Percentiles rank a stretch among this genome's conserved stretches.
Evolutionary conservation across 64 coral and sea anemone species (phyloP).

Genomic region (Montipora capricornis): DNA sequence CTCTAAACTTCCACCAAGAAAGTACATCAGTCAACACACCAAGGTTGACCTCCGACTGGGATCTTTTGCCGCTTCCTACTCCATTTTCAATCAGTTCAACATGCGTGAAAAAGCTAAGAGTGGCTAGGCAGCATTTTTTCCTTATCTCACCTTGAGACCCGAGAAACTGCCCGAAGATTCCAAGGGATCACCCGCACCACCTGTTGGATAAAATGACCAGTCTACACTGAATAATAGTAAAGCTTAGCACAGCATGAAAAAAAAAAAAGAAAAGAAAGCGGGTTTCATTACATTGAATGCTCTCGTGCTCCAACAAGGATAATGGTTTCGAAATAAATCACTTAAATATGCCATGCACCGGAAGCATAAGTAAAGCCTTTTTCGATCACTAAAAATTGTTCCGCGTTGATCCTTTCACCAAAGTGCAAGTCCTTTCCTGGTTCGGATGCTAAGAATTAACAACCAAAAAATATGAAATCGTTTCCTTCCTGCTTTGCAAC

Average conservation of each 20-base stretch:
- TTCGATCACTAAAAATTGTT: too few species aligned
- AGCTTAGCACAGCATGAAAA: not conserved
- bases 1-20: not conserved
- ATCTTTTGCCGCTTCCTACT: not conserved
- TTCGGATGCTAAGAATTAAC: too few species aligned
- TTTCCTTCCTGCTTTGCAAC: too few species aligned
- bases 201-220: not conserved
- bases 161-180: not conserved
- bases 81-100: not conserved
- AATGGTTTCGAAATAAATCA: too few species aligned
- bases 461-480: too few species aligned
- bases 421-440: too few species aligned
- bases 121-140: not conserved
- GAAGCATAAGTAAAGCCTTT: too few species aligned
- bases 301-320: too few species aligned
- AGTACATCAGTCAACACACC: not conserved
- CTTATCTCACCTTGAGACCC: constrained; percentile 18
- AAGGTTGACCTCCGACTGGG: not conserved
- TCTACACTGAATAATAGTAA: too few species aligned
- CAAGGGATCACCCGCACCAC: not conserved
- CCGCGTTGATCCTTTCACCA: too few species aligned
- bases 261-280: not conserved
- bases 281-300: not conserved
- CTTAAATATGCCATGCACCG: too few species aligned
- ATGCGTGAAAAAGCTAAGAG: not conserved